These are phyloP conservation scores for Arrhopalites spinosus DNA, from an alignment of 2,888 invertebrate genomes.

Conservation along the genomic window DNA sequence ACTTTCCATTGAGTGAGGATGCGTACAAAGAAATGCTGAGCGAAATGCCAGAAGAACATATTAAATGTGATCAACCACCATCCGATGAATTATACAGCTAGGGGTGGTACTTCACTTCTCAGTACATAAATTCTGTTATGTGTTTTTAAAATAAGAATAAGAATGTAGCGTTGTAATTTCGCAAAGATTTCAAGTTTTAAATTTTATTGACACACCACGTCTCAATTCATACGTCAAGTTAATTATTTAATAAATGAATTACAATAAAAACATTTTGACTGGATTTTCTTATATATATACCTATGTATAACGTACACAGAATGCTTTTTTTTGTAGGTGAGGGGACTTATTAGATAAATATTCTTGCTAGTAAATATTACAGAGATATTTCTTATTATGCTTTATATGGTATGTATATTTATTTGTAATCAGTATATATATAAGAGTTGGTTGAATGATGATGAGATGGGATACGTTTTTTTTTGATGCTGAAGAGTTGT, in stretches of 20 bases:
- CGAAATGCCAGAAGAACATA: conserved; percentile 33
- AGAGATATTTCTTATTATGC: background rate
- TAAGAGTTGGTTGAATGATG: background rate
- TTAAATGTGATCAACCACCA: conserved; percentile 24
- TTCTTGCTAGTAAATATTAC: background rate
- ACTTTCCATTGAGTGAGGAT: conserved; percentile 28
- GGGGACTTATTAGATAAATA: background rate
- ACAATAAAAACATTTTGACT: conserved; percentile 39
- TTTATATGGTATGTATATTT: background rate
- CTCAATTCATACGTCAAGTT: conserved; percentile 34
- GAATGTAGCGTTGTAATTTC: conserved; percentile 7
- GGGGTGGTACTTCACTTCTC: conserved; percentile 32
- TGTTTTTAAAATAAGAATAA: conserved; percentile 18
- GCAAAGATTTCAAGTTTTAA: conserved; percentile 22
- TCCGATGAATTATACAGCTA: conserved; percentile 33
- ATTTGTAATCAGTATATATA: background rate
- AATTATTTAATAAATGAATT: conserved; percentile 29
- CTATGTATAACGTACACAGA: conserved; percentile 30
- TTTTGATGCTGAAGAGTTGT: background rate
- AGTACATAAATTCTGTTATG: conserved; percentile 26
- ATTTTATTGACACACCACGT: conserved; percentile 35
- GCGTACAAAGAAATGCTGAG: conserved; percentile 28
- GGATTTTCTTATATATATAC: conserved; percentile 27
- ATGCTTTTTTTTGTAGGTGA: conserved; percentile 28
- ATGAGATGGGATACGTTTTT: background rate